Conservation (phyloP, 2,888 invertebrate species). For the Oxystoma pomonae region DNA sequence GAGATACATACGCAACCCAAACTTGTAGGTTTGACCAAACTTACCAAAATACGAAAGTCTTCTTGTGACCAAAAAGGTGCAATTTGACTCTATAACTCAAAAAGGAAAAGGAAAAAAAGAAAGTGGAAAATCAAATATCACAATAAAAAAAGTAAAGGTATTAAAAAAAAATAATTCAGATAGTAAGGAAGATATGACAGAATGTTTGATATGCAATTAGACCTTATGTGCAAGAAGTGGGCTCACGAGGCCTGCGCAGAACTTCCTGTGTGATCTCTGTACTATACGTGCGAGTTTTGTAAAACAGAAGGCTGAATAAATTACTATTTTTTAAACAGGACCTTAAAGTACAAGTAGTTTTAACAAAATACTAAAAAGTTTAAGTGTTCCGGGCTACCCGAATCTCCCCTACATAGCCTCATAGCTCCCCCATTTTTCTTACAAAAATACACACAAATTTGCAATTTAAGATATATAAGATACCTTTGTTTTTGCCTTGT, state of each 20-base stretch:
- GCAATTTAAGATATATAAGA: background rate
- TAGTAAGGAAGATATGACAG: background rate
- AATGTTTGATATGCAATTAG: background rate
- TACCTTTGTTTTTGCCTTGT: slow-evolving; percentile 1
- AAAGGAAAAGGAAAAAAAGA: background rate
- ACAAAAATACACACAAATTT: background rate
- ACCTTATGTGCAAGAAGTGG: background rate
- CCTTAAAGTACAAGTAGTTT: background rate
- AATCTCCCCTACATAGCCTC: too few species aligned
- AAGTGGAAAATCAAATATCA: background rate
- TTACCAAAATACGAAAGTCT: too few species aligned
- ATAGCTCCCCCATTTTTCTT: too few species aligned
- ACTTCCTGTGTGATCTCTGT: background rate
- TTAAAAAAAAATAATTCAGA: background rate
- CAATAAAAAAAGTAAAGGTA: background rate
- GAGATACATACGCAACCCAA: too few species aligned
- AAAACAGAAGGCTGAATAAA: background rate
- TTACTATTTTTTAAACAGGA: background rate
- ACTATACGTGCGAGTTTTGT: background rate
- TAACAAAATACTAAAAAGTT: too few species aligned
- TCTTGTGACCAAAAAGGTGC: too few species aligned
- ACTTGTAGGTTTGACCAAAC: too few species aligned
- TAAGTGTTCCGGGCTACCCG: too few species aligned
- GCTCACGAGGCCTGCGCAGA: background rate
- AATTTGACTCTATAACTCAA: background rate